phyloP scores from a whole-genome alignment of 2,797 vertebrate genomes.

The Mus caroli region DNA sequence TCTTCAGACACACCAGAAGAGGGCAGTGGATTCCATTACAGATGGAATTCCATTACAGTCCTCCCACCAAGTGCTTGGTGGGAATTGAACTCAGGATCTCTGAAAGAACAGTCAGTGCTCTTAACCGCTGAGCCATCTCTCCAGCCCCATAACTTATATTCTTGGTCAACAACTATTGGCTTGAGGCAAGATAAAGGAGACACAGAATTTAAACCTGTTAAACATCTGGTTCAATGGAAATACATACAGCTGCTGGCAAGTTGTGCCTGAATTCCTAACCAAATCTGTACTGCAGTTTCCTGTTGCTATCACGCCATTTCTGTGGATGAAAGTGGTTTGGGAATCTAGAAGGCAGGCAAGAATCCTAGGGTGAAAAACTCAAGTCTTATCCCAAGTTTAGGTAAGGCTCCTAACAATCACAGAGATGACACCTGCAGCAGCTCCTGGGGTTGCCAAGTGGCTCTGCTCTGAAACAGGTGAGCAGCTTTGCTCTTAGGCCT shows the following conservation, averaged over 20 bases:
- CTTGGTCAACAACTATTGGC: not conserved
- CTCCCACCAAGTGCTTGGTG: not conserved
- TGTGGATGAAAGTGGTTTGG: slow-evolving; percentile 46
- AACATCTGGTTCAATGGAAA: slow-evolving; percentile 46
- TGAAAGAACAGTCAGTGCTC: not conserved
- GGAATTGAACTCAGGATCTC: not conserved
- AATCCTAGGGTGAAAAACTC: not conserved
- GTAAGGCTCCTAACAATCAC: not conserved
- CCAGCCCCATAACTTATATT: not conserved
- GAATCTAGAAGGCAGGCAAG: slow-evolving; percentile 32
- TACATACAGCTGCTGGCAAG: not conserved
- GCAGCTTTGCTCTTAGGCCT: slow-evolving; percentile 30
- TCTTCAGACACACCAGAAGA: not conserved
- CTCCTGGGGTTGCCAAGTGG: slow-evolving; percentile 36
- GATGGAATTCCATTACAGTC: not conserved
- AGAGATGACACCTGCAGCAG: slow-evolving; percentile 58
- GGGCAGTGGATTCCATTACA: not conserved
- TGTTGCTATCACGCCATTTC: not conserved
- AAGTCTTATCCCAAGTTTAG: not conserved
- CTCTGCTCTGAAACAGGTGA: slow-evolving; percentile 17
- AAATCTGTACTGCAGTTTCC: not conserved
- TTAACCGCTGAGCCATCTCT: not conserved
- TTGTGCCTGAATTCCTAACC: not conserved
- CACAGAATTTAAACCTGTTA: slow-evolving; percentile 27
- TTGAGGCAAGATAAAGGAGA: not conserved